phyloP scores from a whole-genome alignment of 1,140 invertebrate species.

The Anthonomus grandis region DNA sequence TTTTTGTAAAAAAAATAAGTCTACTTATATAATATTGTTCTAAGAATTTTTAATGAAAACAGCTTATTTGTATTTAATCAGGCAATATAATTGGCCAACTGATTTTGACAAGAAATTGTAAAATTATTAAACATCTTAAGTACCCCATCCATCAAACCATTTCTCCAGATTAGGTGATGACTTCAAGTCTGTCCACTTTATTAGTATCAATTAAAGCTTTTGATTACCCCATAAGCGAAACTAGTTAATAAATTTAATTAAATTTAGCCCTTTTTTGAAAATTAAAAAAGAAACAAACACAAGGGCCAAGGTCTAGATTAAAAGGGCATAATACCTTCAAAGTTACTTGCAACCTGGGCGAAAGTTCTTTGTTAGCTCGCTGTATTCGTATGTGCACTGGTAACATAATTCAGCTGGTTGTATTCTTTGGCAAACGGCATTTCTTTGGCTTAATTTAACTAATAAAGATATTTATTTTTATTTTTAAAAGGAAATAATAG shows the following conservation, averaged over 20 bases:
- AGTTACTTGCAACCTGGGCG: not conserved
- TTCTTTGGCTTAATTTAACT: constrained; percentile 25
- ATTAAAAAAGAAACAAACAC: constrained; percentile 18
- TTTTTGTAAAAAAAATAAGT: not conserved
- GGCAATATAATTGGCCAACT: too few species aligned
- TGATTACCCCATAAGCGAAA: too few species aligned
- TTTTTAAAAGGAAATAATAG: too few species aligned
- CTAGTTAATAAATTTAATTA: not conserved
- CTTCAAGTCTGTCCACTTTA: not conserved
- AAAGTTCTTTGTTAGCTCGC: constrained; percentile 15
- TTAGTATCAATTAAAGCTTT: not conserved
- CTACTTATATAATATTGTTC: too few species aligned
- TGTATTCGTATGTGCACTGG: not conserved
- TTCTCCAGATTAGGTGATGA: too few species aligned
- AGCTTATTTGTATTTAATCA: too few species aligned
- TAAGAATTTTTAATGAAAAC: too few species aligned
- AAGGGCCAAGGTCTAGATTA: constrained; percentile 21
- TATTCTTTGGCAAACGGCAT: constrained; percentile 16
- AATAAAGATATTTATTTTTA: constrained; percentile 17
- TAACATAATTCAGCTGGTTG: constrained; percentile 6
- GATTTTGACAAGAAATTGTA: too few species aligned
- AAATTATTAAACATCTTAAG: too few species aligned
- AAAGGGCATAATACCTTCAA: constrained; percentile 7
- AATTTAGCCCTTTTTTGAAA: not conserved
- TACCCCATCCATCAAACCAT: too few species aligned